These are phyloP conservation scores for Lithophane leautieri DNA, from an alignment of 2,888 invertebrate genomes.

Conservation along the genomic window DNA sequence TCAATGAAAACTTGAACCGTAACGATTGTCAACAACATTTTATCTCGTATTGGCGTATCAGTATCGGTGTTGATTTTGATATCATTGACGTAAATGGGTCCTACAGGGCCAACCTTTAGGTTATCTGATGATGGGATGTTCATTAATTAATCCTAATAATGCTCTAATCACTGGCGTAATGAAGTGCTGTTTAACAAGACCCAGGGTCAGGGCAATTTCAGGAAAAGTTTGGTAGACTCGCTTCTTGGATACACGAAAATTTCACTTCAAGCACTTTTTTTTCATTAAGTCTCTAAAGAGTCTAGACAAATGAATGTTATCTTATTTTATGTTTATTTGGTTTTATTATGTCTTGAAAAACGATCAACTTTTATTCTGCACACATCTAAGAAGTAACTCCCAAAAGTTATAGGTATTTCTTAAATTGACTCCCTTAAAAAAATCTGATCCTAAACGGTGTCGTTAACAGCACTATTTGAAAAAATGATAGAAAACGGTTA, in stretches of 20 bases:
- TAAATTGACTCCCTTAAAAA: not conserved
- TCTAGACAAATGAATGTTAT: not conserved
- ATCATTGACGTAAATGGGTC: conserved; percentile 83
- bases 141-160: conserved; percentile 78
- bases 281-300: not conserved
- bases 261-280: not conserved
- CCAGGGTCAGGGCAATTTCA: conserved; percentile 22
- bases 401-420: not conserved
- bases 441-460: not conserved
- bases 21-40: conserved; percentile 76
- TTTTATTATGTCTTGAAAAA: not conserved
- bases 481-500: not conserved
- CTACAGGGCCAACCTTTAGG: conserved; percentile 76
- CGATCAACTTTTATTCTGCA: no score
- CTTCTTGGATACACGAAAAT: not conserved
- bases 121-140: conserved; percentile 77
- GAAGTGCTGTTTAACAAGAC: conserved; percentile 27
- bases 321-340: not conserved
- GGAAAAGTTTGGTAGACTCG: not conserved
- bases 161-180: conserved; percentile 41
- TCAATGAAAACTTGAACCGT: conserved; percentile 81
- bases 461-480: not conserved
- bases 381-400: not conserved
- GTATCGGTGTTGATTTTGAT: conserved; percentile 73
- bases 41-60: conserved; percentile 69